These are phyloP conservation scores for Agrotis clavis DNA, from an alignment of 2,888 invertebrate genomes.

Conservation along the genomic window DNA sequence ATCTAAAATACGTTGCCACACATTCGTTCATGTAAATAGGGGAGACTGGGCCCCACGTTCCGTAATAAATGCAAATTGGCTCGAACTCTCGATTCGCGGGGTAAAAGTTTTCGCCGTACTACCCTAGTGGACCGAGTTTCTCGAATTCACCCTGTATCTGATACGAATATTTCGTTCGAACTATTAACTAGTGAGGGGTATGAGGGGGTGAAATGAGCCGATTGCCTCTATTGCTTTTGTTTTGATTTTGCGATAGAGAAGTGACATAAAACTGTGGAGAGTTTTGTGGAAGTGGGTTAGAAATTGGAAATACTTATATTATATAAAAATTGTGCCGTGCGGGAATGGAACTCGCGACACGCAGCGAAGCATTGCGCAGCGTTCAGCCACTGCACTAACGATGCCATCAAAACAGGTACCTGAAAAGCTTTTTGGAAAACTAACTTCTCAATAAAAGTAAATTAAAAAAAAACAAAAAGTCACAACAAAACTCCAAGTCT, in stretches of 20 bases:
- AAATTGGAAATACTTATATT: constrained; percentile 9
- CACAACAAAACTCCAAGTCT: constrained; percentile 20
- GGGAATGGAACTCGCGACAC: too few species aligned
- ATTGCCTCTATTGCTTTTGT: constrained; percentile 46
- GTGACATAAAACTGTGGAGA: constrained; percentile 25
- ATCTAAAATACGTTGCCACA: constrained; percentile 63
- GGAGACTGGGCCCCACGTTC: constrained; percentile 69
- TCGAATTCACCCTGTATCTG: constrained; percentile 43
- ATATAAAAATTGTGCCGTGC: too few species aligned
- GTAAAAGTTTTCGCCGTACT: constrained; percentile 70
- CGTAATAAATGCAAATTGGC: constrained; percentile 85
- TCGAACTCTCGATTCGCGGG: constrained; percentile 72
- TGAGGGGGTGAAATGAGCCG: constrained; percentile 47
- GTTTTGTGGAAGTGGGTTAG: background rate
- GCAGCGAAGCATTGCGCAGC: too few species aligned
- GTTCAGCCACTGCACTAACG: too few species aligned
- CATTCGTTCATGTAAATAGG: constrained; percentile 75
- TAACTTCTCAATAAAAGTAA: too few species aligned
- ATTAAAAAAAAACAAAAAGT: too few species aligned
- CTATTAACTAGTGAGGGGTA: constrained; percentile 59
- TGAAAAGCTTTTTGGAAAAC: background rate
- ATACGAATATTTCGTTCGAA: constrained; percentile 59
- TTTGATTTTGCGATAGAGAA: constrained; percentile 40
- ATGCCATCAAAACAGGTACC: background rate
- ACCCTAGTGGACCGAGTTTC: constrained; percentile 45